These are phyloP conservation scores for Otocyon megalotis DNA, from an alignment of 2,113 vertebrate species.

Conservation along the genomic window DNA sequence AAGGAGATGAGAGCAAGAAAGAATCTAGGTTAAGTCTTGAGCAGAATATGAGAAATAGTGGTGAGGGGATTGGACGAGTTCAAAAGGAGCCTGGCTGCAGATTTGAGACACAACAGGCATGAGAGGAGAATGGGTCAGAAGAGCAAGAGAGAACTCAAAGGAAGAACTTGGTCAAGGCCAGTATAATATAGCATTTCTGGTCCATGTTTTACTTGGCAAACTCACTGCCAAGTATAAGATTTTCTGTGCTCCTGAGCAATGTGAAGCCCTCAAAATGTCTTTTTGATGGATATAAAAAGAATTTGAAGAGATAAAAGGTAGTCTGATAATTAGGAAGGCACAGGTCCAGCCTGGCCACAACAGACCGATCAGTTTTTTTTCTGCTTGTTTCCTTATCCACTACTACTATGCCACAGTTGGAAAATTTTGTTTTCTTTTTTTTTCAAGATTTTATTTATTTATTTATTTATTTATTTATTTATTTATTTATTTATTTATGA, in stretches of 20 bases:
- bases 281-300: background rate
- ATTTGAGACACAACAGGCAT: background rate
- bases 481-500: too few relatives aligned
- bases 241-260: background rate
- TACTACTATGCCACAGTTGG: background rate
- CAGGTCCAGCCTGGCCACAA: background rate
- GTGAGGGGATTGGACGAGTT: background rate
- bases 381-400: background rate
- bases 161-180: background rate
- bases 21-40: background rate
- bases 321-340: background rate
- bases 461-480: too few relatives aligned
- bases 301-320: background rate
- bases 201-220: background rate
- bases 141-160: background rate
- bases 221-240: background rate
- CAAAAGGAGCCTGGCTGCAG: background rate
- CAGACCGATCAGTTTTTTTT: background rate
- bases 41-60: background rate
- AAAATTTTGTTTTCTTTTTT: slow-evolving; percentile 26
- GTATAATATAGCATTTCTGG: background rate
- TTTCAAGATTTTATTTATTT: too few relatives aligned
- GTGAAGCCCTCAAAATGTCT: background rate
- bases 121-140: background rate
- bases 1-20: background rate